phyloP scores from a whole-genome alignment of 1,140 invertebrate species.

The Hypsibius dujardini region DNA sequence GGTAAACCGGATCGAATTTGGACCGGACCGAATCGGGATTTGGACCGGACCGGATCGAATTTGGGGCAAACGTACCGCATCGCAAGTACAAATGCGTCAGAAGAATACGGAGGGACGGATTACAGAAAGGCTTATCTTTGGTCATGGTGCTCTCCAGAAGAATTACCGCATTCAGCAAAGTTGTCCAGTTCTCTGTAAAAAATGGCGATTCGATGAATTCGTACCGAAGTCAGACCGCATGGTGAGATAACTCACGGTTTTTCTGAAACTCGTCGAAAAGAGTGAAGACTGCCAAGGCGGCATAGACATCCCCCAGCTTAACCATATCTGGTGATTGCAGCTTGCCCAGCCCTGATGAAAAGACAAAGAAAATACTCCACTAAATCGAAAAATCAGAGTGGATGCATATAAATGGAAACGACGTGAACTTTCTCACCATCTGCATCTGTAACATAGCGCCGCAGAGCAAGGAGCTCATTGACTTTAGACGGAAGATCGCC shows the following conservation, averaged over 20 bases:
- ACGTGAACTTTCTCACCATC: not conserved
- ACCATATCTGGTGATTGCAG: not conserved
- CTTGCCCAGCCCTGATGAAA: not conserved
- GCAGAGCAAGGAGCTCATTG: not conserved
- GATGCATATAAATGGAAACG: too few relatives aligned
- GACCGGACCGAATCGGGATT: too few relatives aligned
- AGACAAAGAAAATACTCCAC: too few relatives aligned
- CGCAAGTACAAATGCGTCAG: constrained; percentile 8
- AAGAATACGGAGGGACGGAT: constrained; percentile 1
- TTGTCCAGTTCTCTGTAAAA: constrained; percentile 1
- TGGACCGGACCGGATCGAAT: too few relatives aligned
- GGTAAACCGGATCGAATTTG: too few relatives aligned
- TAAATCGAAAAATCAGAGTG: too few relatives aligned
- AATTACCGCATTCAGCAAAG: not conserved
- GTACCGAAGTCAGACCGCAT: too few relatives aligned
- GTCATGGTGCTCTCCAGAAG: not conserved
- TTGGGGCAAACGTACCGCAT: not conserved
- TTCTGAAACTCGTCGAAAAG: not conserved
- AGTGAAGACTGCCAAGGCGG: not conserved
- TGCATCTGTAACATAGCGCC: not conserved
- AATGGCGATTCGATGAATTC: not conserved
- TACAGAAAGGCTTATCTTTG: not conserved
- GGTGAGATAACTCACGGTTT: not conserved
- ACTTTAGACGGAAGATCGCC: not conserved
- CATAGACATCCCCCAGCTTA: not conserved